A percentile compares a stretch with the other conserved stretches of the same genome.
phyloP scores from a whole-genome alignment of 2,797 vertebrate species.

The Liasis olivaceus region DNA sequence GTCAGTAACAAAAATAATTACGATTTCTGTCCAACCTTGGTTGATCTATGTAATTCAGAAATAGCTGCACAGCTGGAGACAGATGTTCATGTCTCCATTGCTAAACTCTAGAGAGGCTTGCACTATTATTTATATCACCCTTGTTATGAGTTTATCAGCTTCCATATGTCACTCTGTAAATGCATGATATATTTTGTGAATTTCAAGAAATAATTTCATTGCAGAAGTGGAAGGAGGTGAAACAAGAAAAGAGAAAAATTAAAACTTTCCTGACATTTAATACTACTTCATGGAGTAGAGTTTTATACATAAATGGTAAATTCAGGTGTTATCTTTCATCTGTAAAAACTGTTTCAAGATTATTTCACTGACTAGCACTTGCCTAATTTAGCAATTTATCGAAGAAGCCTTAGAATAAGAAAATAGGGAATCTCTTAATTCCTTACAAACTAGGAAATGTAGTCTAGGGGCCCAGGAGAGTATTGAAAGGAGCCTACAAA shows the following conservation, averaged over 20 bases:
- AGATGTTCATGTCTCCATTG: constrained; percentile 74
- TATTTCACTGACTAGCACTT: not conserved
- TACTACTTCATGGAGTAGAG: not conserved
- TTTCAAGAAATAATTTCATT: constrained; percentile 82
- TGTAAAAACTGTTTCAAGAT: constrained; percentile 21
- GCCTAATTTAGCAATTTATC: not conserved
- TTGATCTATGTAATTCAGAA: constrained; percentile 67
- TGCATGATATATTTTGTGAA: constrained; percentile 80
- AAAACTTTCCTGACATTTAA: not conserved
- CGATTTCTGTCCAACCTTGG: constrained; percentile 60
- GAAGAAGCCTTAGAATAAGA: not conserved
- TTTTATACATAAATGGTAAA: constrained; percentile 41
- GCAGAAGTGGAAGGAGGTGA: constrained; percentile 48
- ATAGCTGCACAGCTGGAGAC: constrained; percentile 78
- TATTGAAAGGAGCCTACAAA: not conserved
- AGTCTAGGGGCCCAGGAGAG: not conserved
- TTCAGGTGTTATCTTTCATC: not conserved
- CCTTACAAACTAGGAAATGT: not conserved
- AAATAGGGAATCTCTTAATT: not conserved
- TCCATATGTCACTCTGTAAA: constrained; percentile 77
- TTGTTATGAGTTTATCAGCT: constrained; percentile 84
- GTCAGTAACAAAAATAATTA: constrained; percentile 79
- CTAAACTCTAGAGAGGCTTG: constrained; percentile 68
- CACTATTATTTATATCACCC: constrained; percentile 75
- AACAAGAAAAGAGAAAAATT: constrained; percentile 30